Conservation (phyloP, 2,113 vertebrate species). For the Castor canadensis region DNA sequence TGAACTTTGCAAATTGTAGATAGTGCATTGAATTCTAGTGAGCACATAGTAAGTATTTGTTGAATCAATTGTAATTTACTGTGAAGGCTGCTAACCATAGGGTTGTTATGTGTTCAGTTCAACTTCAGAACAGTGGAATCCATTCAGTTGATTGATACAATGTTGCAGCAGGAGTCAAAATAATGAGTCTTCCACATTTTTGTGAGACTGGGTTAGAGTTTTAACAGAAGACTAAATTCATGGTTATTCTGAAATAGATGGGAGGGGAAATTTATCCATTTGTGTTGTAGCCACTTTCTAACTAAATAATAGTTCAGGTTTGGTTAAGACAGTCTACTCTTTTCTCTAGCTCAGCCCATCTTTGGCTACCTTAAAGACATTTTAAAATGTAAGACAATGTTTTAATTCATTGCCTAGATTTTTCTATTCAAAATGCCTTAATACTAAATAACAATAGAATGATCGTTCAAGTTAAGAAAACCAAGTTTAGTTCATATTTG, state of each 20-base stretch:
- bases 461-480: slow-evolving; percentile 45
- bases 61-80: slow-evolving; percentile 13
- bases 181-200: neutral
- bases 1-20: neutral
- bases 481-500: slow-evolving; percentile 35
- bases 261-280: neutral
- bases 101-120: neutral
- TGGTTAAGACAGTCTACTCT: neutral
- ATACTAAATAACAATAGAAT: slow-evolving; percentile 10
- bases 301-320: neutral
- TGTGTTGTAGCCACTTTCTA: slow-evolving; percentile 12
- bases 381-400: neutral
- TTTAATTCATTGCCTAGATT: slow-evolving; percentile 46
- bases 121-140: neutral
- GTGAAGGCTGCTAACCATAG: neutral
- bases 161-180: neutral
- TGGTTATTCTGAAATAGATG: slow-evolving; percentile 8
- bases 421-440: slow-evolving; percentile 50
- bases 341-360: slow-evolving; percentile 32
- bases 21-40: neutral
- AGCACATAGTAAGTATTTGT: neutral
- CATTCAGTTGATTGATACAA: neutral
- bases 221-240: neutral
- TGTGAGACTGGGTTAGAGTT: neutral
- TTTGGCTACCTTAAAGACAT: neutral